phyloP scores from a whole-genome alignment of 2,888 invertebrate species.

The Dugesia japonica region DNA sequence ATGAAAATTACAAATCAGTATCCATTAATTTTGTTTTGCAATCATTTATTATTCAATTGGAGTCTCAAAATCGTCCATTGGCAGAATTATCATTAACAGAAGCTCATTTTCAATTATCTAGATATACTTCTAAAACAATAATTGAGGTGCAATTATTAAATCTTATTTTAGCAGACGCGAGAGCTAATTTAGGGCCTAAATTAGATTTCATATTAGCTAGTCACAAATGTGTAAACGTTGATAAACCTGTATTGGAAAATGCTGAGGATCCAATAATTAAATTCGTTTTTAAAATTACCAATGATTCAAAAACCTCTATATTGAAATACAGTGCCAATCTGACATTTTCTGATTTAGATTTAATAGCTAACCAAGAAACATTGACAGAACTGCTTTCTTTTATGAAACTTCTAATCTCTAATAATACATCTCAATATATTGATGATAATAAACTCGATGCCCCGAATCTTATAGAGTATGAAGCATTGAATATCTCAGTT shows the following conservation, averaged over 20 bases:
- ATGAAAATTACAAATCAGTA: neutral
- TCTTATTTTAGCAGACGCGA: constrained; percentile 73
- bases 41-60: constrained; percentile 60
- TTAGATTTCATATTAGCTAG: constrained; percentile 82
- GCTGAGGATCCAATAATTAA: neutral
- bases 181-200: constrained; percentile 83
- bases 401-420: neutral
- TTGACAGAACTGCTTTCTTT: neutral
- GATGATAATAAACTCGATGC: neutral
- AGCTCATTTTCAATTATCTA: constrained; percentile 62
- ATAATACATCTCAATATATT: neutral
- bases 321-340: neutral
- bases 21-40: neutral
- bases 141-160: constrained; percentile 75
- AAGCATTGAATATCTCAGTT: neutral
- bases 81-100: constrained; percentile 81
- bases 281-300: neutral
- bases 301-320: neutral
- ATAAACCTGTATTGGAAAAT: neutral
- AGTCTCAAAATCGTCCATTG: constrained; percentile 57
- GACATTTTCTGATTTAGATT: neutral
- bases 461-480: neutral
- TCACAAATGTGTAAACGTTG: constrained; percentile 53
- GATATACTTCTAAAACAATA: constrained; percentile 60
- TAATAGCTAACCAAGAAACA: neutral